These are phyloP conservation scores for Bovichtus variegatus DNA, from an alignment of 2,797 vertebrate species.

Conservation along the genomic window DNA sequence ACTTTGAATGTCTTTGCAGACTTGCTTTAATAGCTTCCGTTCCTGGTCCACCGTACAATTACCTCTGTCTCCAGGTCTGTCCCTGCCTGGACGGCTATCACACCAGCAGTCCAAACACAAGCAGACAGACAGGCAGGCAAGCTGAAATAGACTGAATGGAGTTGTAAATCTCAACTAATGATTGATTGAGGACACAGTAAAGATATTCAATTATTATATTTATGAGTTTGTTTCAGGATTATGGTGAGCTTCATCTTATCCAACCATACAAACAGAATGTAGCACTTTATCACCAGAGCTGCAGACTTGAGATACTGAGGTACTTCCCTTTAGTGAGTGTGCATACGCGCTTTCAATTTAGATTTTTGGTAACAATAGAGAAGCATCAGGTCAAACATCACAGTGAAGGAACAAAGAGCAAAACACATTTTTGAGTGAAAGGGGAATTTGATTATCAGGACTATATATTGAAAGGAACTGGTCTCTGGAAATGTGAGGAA, in stretches of 20 bases:
- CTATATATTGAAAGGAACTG: neutral
- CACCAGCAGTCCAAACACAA: conserved; percentile 46
- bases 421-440: no score
- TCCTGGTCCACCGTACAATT: conserved; percentile 60
- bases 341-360: neutral
- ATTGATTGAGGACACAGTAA: neutral
- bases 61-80: conserved; percentile 55
- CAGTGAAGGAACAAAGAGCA: neutral
- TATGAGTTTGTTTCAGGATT: neutral
- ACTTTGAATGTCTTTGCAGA: conserved; percentile 53
- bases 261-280: neutral
- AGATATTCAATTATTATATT: neutral
- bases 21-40: conserved; percentile 57
- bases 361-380: neutral
- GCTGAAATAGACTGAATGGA: neutral
- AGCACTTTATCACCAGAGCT: neutral
- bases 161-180: neutral
- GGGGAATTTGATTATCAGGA: neutral
- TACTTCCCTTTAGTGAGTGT: neutral
- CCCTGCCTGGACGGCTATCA: conserved; percentile 56
- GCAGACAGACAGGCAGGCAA: conserved; percentile 31
- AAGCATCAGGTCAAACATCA: neutral
- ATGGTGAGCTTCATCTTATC: neutral
- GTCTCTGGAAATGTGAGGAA: neutral
- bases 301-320: neutral